Evolutionary conservation across 2,113 vertebrate species (phyloP).

Genomic region (Scortum barcoo): DNA sequence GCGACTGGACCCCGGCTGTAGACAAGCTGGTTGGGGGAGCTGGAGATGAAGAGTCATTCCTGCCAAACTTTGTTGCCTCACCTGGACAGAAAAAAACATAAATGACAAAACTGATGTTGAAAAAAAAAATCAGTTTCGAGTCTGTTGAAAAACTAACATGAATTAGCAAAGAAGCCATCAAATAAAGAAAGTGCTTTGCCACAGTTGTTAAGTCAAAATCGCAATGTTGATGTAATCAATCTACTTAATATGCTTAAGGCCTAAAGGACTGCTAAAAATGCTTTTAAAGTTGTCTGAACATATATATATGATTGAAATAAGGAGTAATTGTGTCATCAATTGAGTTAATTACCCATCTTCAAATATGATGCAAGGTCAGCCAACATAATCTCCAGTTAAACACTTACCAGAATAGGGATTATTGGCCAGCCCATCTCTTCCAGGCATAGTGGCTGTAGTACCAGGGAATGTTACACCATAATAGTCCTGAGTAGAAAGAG

Average conservation of each 20-base stretch:
- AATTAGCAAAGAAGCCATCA: background rate
- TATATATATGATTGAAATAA: background rate
- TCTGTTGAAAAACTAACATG: background rate
- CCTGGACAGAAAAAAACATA: conserved; percentile 79
- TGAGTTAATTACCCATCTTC: background rate
- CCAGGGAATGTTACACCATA: conserved; percentile 97
- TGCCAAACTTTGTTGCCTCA: conserved; percentile 95
- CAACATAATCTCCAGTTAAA: background rate
- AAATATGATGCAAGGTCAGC: background rate
- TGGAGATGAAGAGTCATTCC: conserved; percentile 94
- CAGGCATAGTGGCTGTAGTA: conserved; percentile 89
- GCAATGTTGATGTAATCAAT: background rate
- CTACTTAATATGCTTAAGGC: background rate
- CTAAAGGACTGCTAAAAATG: background rate
- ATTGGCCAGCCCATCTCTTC: conserved; percentile 93
- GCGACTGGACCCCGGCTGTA: conserved; percentile 89
- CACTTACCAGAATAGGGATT: conserved; percentile 93
- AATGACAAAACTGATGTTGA: background rate
- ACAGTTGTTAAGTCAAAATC: background rate
- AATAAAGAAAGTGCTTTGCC: background rate
- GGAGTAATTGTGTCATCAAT: background rate
- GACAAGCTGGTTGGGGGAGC: conserved; percentile 90
- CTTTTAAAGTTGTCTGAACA: background rate
- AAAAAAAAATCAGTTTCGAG: background rate
- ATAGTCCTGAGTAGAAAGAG: conserved; percentile 88